Conservation (phyloP, 2,888 invertebrate species). For the Hydraecia micacea region DNA sequence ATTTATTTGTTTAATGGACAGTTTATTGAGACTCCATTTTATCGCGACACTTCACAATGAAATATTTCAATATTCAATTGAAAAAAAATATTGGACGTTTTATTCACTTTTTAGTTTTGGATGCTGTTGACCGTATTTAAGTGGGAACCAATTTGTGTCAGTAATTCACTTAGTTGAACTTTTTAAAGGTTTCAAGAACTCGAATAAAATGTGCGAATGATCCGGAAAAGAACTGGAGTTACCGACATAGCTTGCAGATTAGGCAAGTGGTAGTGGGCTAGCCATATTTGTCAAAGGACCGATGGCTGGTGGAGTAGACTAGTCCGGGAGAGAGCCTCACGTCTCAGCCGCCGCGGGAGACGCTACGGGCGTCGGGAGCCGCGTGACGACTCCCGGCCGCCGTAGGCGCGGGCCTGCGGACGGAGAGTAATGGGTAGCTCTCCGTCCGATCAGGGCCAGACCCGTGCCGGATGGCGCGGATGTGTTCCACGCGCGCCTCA, state of each 20-base stretch:
- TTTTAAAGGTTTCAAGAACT: neutral
- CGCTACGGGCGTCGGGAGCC: too few species aligned
- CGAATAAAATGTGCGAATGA: too few species aligned
- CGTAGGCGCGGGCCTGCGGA: too few species aligned
- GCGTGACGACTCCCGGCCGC: too few species aligned
- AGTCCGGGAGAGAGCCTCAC: too few species aligned
- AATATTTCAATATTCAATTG: slow-evolving; percentile 56
- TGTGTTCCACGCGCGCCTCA: too few species aligned
- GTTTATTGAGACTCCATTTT: slow-evolving; percentile 48
- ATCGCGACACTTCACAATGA: slow-evolving; percentile 53
- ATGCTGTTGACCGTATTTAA: slow-evolving; percentile 23
- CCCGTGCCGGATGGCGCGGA: too few species aligned
- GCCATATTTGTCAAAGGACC: neutral
- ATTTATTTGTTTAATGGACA: slow-evolving; percentile 60
- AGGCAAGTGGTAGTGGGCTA: too few species aligned
- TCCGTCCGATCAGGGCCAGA: too few species aligned
- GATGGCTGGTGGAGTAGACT: neutral
- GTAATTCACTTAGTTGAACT: neutral
- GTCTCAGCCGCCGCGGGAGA: too few species aligned
- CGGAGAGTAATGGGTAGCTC: too few species aligned
- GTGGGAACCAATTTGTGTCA: slow-evolving; percentile 7
- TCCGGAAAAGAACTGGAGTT: neutral
- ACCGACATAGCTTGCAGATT: too few species aligned
- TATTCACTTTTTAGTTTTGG: slow-evolving; percentile 35
- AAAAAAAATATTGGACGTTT: slow-evolving; percentile 37